These are phyloP conservation scores for Pelosia muscerda DNA, from an alignment of 2,888 invertebrate species.

Conservation along the genomic window DNA sequence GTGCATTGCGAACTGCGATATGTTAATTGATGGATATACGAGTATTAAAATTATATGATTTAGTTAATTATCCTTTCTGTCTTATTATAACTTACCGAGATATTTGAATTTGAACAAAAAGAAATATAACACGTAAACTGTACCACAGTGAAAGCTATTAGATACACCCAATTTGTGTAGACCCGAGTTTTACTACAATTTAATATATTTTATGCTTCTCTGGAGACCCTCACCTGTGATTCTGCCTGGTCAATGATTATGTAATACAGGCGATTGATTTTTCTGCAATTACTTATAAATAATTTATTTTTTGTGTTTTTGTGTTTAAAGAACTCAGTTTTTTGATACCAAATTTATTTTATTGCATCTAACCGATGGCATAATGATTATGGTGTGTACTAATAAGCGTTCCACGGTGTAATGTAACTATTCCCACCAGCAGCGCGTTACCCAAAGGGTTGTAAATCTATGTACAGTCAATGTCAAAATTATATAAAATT, in stretches of 20 bases:
- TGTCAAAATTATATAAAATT: too few species aligned
- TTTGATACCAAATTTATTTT: neutral
- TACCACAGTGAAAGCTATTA: conserved; percentile 6
- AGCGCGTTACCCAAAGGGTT: too few species aligned
- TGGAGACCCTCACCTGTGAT: neutral
- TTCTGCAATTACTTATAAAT: neutral
- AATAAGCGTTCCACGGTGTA: neutral
- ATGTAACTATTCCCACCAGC: too few species aligned
- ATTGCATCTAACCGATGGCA: neutral
- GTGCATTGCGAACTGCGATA: too few species aligned
- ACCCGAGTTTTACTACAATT: neutral
- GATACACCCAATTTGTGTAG: neutral
- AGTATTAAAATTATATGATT: neutral
- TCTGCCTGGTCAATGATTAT: neutral
- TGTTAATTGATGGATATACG: too few species aligned
- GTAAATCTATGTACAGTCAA: too few species aligned
- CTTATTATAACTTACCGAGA: neutral
- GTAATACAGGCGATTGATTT: neutral
- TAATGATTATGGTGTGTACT: neutral
- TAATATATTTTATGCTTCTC: neutral
- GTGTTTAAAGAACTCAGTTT: neutral
- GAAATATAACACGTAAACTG: conserved; percentile 27
- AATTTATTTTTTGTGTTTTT: too few species aligned
- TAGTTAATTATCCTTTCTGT: neutral
- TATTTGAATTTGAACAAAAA: neutral